phyloP scores from a whole-genome alignment of 2,888 invertebrate species.

The Diogma glabrata region DNA sequence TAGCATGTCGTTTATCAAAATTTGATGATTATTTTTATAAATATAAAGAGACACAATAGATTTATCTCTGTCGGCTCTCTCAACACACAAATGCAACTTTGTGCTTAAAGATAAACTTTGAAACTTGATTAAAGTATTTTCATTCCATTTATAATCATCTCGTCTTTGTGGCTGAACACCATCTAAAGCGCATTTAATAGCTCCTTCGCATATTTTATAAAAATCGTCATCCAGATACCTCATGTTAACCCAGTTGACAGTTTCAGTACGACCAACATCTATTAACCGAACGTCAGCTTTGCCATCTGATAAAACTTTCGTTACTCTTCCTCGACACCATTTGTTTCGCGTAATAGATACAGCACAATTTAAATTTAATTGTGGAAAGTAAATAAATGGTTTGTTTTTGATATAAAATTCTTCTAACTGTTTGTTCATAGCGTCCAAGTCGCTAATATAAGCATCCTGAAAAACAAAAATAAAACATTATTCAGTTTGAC shows the following conservation, averaged over 20 bases:
- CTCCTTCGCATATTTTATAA: conserved; percentile 39
- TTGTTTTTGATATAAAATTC: conserved; percentile 21
- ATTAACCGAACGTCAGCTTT: conserved; percentile 26
- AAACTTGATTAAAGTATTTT: neutral
- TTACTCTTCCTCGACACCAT: conserved; percentile 30
- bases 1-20: neutral
- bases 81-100: neutral
- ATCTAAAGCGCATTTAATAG: conserved; percentile 30
- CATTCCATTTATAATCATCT: neutral
- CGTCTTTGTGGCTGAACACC: neutral
- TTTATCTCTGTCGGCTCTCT: neutral
- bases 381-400: conserved; percentile 30
- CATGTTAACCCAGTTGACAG: conserved; percentile 39
- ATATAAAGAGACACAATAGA: neutral
- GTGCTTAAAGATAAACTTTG: neutral
- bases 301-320: conserved; percentile 25
- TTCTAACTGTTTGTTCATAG: conserved; percentile 21
- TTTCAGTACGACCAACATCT: conserved; percentile 50
- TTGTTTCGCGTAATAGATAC: conserved; percentile 19
- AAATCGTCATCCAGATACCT: conserved; percentile 43
- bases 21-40: neutral
- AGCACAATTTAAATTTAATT: conserved; percentile 25
- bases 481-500: neutral
- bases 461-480: conserved; percentile 19
- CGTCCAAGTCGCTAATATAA: conserved; percentile 15